Evolutionary conservation across 2,797 vertebrate genomes (phyloP).

Genomic region (Argya squamiceps): DNA sequence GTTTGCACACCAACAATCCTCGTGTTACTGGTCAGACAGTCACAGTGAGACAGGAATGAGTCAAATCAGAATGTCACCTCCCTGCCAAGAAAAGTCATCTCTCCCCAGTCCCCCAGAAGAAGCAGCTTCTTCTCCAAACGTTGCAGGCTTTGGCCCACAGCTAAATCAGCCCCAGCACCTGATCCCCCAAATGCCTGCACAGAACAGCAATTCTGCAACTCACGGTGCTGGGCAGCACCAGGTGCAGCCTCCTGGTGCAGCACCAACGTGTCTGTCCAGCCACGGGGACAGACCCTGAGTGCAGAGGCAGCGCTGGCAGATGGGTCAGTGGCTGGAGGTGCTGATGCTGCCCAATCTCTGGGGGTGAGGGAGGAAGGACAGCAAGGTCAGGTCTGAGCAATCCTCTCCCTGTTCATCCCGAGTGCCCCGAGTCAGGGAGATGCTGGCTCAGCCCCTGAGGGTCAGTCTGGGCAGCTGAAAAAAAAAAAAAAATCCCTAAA

Average conservation of each 20-base stretch:
- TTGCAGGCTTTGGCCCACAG: not conserved
- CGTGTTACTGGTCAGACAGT: not conserved
- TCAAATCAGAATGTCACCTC: constrained; percentile 11
- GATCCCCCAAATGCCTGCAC: not conserved
- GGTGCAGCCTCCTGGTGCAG: not conserved
- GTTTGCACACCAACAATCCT: not conserved
- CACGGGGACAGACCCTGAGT: not conserved
- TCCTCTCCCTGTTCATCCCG: not conserved
- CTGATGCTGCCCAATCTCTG: not conserved
- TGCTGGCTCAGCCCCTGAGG: not conserved
- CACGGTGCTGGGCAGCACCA: not conserved
- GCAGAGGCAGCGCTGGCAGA: not conserved
- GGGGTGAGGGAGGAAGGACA: not conserved
- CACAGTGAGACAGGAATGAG: not conserved
- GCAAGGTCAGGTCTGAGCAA: not conserved
- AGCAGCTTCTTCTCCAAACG: not conserved
- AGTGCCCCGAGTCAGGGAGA: not conserved
- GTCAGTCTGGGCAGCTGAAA: not conserved
- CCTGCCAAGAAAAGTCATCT: not conserved
- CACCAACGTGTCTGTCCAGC: not conserved
- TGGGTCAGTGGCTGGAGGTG: not conserved
- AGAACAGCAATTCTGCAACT: not conserved
- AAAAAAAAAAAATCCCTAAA: not conserved
- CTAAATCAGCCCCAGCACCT: not conserved
- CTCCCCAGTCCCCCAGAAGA: not conserved